Evolutionary conservation across 2,113 vertebrate species (phyloP), one percentile per base, ranked within the genome.

Genomic region (Mirza zaza): DNA sequence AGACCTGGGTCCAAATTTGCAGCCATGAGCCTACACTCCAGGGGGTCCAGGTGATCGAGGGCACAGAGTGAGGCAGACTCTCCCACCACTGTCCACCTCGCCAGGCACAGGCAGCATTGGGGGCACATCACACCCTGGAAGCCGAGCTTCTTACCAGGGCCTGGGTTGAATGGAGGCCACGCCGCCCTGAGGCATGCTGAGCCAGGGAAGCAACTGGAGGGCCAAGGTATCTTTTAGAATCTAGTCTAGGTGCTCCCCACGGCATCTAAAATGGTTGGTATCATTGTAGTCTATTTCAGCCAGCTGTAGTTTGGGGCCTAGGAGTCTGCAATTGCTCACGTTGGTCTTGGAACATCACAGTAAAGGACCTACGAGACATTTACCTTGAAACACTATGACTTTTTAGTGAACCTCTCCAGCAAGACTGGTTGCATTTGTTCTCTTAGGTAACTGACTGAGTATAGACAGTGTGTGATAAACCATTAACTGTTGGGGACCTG

Each of bases 61-160:
- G 18, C 10, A 4, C 1, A 34, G 75, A 73, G 80, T 2, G 8
- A 3, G 25, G 45, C 0, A 0, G 18, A 29, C 8, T 61, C 36
- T 85, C 12, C 48, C 13, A 39, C 6, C 7, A 2, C 0, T 50
- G 2, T 10, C 55, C 12, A 3, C 1, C 1, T 0, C 7, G 42
- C 10, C 25, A 4, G 20, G 34, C 29, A 2, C 36, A 73, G 36
- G n/a, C 14, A 17, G 14, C 32, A 11, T n/a, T 34, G 59, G 0
- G 4, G 20, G 12, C 50, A 23, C 8, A 7, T 63, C 27, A 36
- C 8, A 10, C 48, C 12, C 18, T 52, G 20, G 75, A 25, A 57
- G 5, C 13, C 18, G 57, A 90, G 21, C 34, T 59, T 45, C 48
- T 45, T 27, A 15, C 17, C 4, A 8, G 32, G 48, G 4, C 6